Evolutionary conservation across 2,888 invertebrate species (phyloP).

Genomic region (Bombyx huttoni): DNA sequence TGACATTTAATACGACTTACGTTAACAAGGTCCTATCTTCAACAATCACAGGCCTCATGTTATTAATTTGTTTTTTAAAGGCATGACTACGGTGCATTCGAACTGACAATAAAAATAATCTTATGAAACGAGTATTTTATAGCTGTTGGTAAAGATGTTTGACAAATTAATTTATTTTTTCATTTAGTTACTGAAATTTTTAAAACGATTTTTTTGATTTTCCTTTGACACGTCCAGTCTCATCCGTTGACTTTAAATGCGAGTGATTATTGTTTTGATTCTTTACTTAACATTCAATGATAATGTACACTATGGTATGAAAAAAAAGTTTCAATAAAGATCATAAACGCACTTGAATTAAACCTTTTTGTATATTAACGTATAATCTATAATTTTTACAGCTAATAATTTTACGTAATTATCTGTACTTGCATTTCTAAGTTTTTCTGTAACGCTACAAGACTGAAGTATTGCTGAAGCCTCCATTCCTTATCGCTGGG

Average conservation of each 20-base stretch:
- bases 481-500: conserved; percentile 81
- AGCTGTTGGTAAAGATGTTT: too few species aligned
- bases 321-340: too few species aligned
- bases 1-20: conserved; percentile 13
- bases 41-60: conserved; percentile 12
- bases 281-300: too few species aligned
- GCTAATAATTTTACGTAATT: background rate
- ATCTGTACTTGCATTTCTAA: conserved; percentile 28
- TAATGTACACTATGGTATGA: too few species aligned
- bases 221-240: background rate
- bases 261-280: background rate
- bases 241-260: background rate
- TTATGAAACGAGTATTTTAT: background rate
- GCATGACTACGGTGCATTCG: conserved; percentile 6
- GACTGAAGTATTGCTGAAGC: conserved; percentile 76
- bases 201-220: background rate
- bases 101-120: background rate
- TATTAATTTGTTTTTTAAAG: conserved; percentile 2
- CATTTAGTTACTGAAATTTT: background rate
- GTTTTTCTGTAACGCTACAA: conserved; percentile 76
- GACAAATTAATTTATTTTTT: background rate
- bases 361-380: too few species aligned
- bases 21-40: conserved; percentile 7
- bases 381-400: background rate
- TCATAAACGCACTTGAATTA: too few species aligned